Evolutionary conservation across 2,797 vertebrate species (phyloP).

Genomic region (Sitta carolinensis): DNA sequence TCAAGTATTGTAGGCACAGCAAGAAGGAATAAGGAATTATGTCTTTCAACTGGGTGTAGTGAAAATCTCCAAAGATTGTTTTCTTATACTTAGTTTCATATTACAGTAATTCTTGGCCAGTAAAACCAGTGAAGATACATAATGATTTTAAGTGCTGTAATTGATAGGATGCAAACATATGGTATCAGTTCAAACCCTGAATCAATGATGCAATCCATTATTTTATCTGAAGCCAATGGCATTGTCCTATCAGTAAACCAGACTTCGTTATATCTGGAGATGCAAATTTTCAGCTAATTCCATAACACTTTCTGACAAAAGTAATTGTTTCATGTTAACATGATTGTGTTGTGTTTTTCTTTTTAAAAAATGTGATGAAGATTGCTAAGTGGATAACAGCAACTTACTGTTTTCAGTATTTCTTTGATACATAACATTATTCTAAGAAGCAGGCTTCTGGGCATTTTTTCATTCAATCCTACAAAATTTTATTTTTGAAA

Average conservation of each 20-base stretch:
- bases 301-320: background rate
- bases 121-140: background rate
- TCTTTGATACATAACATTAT: background rate
- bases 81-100: background rate
- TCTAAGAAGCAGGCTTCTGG: background rate
- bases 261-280: background rate
- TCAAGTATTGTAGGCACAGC: slow-evolving; percentile 35
- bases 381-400: background rate
- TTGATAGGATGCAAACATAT: slow-evolving; percentile 1
- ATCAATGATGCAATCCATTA: background rate
- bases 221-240: background rate
- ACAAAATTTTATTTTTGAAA: background rate
- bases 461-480: background rate
- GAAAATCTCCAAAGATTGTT: background rate
- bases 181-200: background rate
- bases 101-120: background rate
- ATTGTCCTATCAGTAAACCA: background rate
- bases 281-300: background rate
- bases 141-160: slow-evolving; percentile 37
- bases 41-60: background rate
- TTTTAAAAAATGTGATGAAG: background rate
- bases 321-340: background rate
- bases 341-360: background rate
- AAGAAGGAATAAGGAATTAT: background rate
- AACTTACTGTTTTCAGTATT: background rate